Evolutionary conservation across 1,140 invertebrate genomes (phyloP), one percentile per base, ranked within the genome.

Genomic region (Drosophila ogumai): DNA sequence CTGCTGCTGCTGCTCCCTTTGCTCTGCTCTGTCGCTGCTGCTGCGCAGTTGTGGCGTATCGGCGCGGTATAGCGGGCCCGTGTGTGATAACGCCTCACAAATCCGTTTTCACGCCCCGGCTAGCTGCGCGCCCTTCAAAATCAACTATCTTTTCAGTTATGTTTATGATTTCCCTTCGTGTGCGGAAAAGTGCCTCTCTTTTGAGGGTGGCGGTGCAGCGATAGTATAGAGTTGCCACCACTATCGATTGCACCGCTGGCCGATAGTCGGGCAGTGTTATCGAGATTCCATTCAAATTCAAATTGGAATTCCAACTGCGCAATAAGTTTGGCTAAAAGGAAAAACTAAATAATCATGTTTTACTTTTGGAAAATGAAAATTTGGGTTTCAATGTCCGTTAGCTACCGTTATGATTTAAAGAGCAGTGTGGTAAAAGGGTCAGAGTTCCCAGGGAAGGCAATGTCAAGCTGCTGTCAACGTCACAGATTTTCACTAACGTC

Each of bases 111-210:
- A 49, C 61, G 61, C 31, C 19, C 66, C 61, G 47, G 46, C 46
- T 67, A 36, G 31, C 58, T 50, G 17, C 44, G 58, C 28, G 58
- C 58, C 46, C 32, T 25, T 55, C 25, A 38, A 55, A 38, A 55
- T 50, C 47, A 65, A 54, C 61, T 69, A 67, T 69, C 47, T 67
- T 67, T 67, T 54, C 66, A 46, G 63, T 69, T 69, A 55, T 69
- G 66, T 34, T 69, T 69, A 65, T 61, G 31, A 34, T 58, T 63
- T 40, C 34, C 3, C 6, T 38, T 57, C 22, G 36, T 19, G n/a
- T 44, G 15, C 4, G 61, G 38, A 64, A 57, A 64, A 64, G 44
- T 68, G 22, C 8, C 22, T 36, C 38, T 44, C 4, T 52, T 19
- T 12, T 12, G 12, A 32, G 19, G 28, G 44, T 22, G 19, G 15